phyloP scores from a whole-genome alignment of 2,113 vertebrate genomes.

The Oxyura jamaicensis region DNA sequence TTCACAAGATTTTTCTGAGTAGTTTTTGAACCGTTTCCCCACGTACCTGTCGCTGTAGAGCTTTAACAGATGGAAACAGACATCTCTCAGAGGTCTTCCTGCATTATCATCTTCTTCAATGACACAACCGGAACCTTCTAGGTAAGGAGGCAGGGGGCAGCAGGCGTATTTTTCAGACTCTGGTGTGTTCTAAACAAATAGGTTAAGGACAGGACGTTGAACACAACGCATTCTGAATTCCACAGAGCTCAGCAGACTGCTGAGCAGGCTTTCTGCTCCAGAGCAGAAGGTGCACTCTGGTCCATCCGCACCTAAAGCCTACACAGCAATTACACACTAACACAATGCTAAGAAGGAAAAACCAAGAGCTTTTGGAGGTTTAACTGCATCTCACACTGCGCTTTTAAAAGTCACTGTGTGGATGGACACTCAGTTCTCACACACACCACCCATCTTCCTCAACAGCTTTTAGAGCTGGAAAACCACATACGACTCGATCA shows the following conservation, averaged over 20 bases:
- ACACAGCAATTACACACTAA: too few relatives aligned
- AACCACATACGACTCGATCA: rapidly evolving
- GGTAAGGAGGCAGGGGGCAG: slow-evolving; percentile 88
- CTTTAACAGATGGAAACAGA: slow-evolving; percentile 95
- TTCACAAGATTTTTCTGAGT: rapidly evolving
- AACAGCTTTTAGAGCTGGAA: neutral
- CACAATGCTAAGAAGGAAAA: neutral
- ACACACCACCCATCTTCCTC: neutral
- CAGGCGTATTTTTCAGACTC: slow-evolving; percentile 86
- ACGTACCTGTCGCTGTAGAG: slow-evolving; percentile 95
- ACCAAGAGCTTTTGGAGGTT: neutral
- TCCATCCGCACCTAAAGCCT: neutral
- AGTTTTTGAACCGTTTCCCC: too few relatives aligned
- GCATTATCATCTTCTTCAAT: slow-evolving; percentile 67
- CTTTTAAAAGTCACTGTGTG: neutral
- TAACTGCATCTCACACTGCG: neutral
- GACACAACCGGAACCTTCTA: slow-evolving; percentile 75
- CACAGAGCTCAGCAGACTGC: neutral
- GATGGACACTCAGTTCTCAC: neutral
- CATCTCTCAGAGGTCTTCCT: slow-evolving; percentile 81
- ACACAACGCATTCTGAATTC: neutral
- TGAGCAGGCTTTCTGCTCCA: neutral
- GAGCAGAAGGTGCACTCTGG: neutral
- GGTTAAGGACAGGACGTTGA: neutral
- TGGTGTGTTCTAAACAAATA: slow-evolving; percentile 74